Base-by-base conservation (phyloP, 2,797 vertebrate genomes). In the Enteromius fasciolatus region DNA sequence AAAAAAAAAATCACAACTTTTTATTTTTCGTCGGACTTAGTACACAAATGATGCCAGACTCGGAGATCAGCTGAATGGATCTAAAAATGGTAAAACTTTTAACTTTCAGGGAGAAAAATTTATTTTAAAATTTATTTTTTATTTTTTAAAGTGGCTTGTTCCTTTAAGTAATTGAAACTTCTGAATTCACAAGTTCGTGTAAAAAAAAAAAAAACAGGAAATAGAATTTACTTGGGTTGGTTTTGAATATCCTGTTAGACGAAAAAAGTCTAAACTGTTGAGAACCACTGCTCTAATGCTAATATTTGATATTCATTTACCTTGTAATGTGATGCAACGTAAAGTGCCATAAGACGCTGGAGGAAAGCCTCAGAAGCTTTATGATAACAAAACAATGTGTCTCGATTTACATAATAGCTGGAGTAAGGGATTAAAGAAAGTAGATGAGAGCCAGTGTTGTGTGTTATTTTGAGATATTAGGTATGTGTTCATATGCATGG, bases 281-380 rank as follows among this genome's bases (percentile, higher is more conserved):
- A 73, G 48, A 73, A 73, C 48, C 70, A 36, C 46, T 25, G 73
- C 2, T 57, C 20, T 57, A 57, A 61, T 12, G 20, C 23, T 10
- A 7, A 41, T 23, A 12, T 12, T 18, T 8, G 5, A 80, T 31
- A 66, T 25, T 20, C 6, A 15, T 68, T 90, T 87, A 99, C 98
- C 96, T 99, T 99, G 90, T 99, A 99, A 89, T 99, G 98, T 1
- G 98, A 99, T 3, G 98, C 96, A 83, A 99, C 98, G 0, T 97
- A 99, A 0, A 99, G 96, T 23, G 97, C 96, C 98, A 99, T 97
- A 18, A 99, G 89, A 46, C 97, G 94, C 87, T 99, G 98, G 52
- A 99, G 95, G 83, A 99, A 99, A 28, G 97, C 91, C 87, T 99
- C 98, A 0, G 98, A 99, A 0, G 98, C 98, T 91, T 95, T 98